Evolutionary conservation across 2,113 vertebrate species (phyloP).

Genomic region (Corythoichthys intestinalis): DNA sequence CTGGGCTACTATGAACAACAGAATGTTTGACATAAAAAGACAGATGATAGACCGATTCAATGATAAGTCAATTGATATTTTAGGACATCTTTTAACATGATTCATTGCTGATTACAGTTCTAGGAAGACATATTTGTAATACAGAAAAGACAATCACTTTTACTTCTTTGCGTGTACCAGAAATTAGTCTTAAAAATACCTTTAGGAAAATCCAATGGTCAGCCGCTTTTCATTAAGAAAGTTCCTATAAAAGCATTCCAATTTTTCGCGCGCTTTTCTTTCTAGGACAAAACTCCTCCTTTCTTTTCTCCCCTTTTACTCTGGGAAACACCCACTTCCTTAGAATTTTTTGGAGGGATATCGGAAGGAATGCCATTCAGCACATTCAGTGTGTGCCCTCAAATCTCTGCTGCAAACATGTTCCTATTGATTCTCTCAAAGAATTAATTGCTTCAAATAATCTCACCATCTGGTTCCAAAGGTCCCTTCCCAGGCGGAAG

Average conservation of each 20-base stretch:
- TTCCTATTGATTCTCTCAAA: conserved; percentile 96
- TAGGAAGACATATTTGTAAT: neutral
- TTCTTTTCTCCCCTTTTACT: conserved; percentile 44
- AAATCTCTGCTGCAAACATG: conserved; percentile 87
- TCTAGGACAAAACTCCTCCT: conserved; percentile 44
- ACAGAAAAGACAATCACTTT: neutral
- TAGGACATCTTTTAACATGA: conserved; percentile 20
- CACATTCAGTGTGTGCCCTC: conserved; percentile 80
- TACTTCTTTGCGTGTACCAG: no score
- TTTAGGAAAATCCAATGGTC: conserved; percentile 52
- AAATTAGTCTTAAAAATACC: neutral
- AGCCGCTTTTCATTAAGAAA: conserved; percentile 65
- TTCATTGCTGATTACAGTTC: neutral
- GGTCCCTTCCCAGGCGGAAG: conserved; percentile 90
- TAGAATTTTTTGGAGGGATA: conserved; percentile 69
- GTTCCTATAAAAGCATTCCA: conserved; percentile 66
- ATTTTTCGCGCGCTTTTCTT: conserved; percentile 57
- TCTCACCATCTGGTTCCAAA: conserved; percentile 96
- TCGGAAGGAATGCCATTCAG: conserved; percentile 79
- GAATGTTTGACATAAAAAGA: conserved; percentile 26
- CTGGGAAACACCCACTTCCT: conserved; percentile 40
- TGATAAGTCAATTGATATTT: conserved; percentile 33
- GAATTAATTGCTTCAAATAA: conserved; percentile 99
- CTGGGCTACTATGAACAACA: conserved; percentile 28
- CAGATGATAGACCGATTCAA: conserved; percentile 33